Percentiles rank a stretch among this genome's conserved stretches.
Evolutionary conservation across 2,888 invertebrate species (phyloP).

Genomic region (Stegana nigrithorax): DNA sequence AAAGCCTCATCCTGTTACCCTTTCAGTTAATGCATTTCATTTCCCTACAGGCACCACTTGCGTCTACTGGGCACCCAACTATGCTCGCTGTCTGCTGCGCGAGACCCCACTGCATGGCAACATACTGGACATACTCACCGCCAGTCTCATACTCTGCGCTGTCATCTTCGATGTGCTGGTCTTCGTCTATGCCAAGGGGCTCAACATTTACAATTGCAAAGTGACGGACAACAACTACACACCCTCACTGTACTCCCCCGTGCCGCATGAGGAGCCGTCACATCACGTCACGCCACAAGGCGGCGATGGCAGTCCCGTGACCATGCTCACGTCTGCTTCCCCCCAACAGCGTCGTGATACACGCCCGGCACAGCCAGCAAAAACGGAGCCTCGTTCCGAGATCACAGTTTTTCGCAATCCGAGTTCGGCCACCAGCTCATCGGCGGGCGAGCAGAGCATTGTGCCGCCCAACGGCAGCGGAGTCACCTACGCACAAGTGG

Average conservation of each 20-base stretch:
- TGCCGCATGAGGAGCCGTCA: slow-evolving; percentile 54
- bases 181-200: slow-evolving; percentile 66
- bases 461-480: slow-evolving; percentile 47
- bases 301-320: slow-evolving; percentile 47
- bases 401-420: slow-evolving; percentile 57
- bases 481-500: slow-evolving; percentile 63
- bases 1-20: no score
- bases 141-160: slow-evolving; percentile 67
- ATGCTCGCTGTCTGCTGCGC: slow-evolving; percentile 69
- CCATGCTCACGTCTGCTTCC: slow-evolving; percentile 43
- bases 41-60: slow-evolving; percentile 68
- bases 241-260: slow-evolving; percentile 58
- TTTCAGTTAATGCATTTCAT: no score
- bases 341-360: slow-evolving; percentile 40
- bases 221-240: slow-evolving; percentile 67
- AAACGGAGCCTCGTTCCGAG: slow-evolving; percentile 34
- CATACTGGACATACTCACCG: slow-evolving; percentile 69
- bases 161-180: slow-evolving; percentile 69
- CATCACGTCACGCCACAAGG: slow-evolving; percentile 4
- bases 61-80: slow-evolving; percentile 68
- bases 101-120: slow-evolving; percentile 69
- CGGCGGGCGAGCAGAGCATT: slow-evolving; percentile 50
- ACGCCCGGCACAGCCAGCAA: slow-evolving; percentile 22
- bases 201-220: slow-evolving; percentile 65
- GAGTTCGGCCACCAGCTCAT: slow-evolving; percentile 59